Percentiles rank a stretch among this genome's conserved stretches.
phyloP scores from a whole-genome alignment of 1,140 invertebrate genomes.

The Leptopilina clavipes region DNA sequence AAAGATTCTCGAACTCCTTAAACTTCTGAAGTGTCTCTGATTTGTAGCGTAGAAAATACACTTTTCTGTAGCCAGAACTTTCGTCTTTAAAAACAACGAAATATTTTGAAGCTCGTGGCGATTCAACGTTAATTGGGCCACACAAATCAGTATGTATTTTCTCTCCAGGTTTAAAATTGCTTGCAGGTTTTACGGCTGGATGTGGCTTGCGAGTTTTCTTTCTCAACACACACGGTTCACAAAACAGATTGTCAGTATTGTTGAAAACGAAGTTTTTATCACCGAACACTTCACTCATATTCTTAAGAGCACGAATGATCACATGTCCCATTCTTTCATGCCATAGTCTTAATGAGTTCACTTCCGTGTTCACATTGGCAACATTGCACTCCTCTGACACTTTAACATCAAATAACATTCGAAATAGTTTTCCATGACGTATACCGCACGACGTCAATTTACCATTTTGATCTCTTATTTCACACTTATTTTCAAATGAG shows the following conservation, averaged over 20 bases:
- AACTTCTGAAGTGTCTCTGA: background rate
- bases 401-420: slow-evolving; percentile 29
- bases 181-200: background rate
- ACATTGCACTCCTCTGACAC: background rate
- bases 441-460: background rate
- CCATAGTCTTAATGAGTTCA: background rate
- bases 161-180: too few relatives aligned
- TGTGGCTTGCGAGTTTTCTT: slow-evolving; percentile 28
- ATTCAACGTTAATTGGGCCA: too few relatives aligned
- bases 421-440: too few relatives aligned
- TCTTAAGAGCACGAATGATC: background rate
- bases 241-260: background rate
- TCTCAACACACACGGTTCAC: slow-evolving; percentile 28
- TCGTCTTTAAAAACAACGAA: background rate
- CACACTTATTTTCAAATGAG: slow-evolving; percentile 14
- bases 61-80: background rate
- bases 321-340: slow-evolving; percentile 27
- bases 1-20: background rate
- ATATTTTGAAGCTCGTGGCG: background rate
- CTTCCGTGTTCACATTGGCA: background rate
- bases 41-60: background rate
- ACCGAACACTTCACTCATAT: background rate
- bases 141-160: too few relatives aligned
- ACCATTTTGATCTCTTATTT: slow-evolving; percentile 21
- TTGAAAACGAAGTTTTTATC: background rate